These are phyloP conservation scores for Raphicerus campestris DNA, from an alignment of 2,113 vertebrate genomes.

Conservation along the genomic window DNA sequence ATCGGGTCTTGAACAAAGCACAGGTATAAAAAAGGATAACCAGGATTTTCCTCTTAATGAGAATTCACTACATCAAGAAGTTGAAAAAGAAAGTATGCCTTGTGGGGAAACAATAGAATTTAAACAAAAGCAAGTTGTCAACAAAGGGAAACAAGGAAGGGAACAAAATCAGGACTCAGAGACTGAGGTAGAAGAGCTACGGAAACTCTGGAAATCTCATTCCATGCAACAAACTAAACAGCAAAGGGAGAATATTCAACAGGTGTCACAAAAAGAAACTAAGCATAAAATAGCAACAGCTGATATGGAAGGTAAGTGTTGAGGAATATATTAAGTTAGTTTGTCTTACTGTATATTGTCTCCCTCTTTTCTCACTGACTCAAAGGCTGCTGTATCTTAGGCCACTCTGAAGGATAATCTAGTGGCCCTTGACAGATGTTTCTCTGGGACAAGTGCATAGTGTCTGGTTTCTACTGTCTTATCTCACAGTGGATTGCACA, in stretches of 20 bases:
- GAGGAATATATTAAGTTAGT: background rate
- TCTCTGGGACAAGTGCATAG: background rate
- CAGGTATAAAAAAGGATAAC: constrained; percentile 72
- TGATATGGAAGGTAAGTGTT: constrained; percentile 86
- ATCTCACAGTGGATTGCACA: background rate
- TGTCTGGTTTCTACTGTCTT: background rate
- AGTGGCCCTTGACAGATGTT: background rate
- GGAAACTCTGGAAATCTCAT: constrained; percentile 90
- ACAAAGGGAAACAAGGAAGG: constrained; percentile 58
- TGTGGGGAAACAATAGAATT: constrained; percentile 61
- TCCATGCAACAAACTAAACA: constrained; percentile 95
- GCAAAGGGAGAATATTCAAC: constrained; percentile 87
- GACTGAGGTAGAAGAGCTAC: constrained; percentile 88
- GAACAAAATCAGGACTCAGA: constrained; percentile 81
- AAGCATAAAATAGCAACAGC: constrained; percentile 71
- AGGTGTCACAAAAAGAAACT: constrained; percentile 82
- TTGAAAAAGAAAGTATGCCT: constrained; percentile 34
- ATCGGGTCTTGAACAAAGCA: constrained; percentile 73
- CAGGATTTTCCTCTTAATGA: constrained; percentile 57
- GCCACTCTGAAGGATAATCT: background rate
- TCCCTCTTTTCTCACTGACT: background rate
- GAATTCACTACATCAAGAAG: constrained; percentile 62
- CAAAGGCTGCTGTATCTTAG: background rate
- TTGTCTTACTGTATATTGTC: background rate
- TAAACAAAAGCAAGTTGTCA: constrained; percentile 68